A percentile compares a stretch with the other conserved stretches of the same genome.
phyloP scores from a whole-genome alignment of 2,888 invertebrate genomes.

The Siphlonurus alternatus region DNA sequence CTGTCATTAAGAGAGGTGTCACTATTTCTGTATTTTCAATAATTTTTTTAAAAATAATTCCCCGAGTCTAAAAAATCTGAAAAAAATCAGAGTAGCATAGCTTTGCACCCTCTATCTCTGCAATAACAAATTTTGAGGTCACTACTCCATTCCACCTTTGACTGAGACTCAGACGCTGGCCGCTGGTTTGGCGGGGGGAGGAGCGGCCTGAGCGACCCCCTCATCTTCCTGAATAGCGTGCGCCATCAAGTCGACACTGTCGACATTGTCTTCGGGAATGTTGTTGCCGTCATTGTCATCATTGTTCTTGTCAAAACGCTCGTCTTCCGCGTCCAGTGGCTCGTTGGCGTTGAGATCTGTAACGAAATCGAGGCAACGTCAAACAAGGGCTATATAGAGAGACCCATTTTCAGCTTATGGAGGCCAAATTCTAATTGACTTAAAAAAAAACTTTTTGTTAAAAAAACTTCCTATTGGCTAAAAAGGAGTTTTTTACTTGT shows the following conservation, averaged over 20 bases:
- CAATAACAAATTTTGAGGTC: background rate
- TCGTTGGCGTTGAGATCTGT: background rate
- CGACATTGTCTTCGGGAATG: background rate
- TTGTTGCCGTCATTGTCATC: background rate
- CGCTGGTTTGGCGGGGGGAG: background rate
- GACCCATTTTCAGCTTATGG: too few species aligned
- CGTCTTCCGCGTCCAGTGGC: background rate
- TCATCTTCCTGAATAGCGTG: background rate
- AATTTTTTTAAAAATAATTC: too few species aligned
- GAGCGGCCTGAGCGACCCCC: background rate
- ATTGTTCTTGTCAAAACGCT: conserved; percentile 2
- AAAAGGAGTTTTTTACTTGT: too few species aligned
- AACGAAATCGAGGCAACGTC: too few species aligned
- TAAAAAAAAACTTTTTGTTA: background rate
- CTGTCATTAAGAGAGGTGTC: too few species aligned
- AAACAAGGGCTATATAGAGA: too few species aligned
- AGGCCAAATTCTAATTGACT: background rate
- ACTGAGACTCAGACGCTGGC: background rate
- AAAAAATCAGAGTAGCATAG: too few species aligned
- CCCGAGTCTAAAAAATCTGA: too few species aligned
- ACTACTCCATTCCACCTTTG: background rate
- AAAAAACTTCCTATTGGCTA: too few species aligned
- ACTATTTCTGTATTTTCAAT: too few species aligned
- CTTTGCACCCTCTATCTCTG: too few species aligned
- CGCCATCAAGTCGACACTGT: background rate